Base-by-base conservation (phyloP, 53 echinoderm and acorn worm species). In the Astropecten irregularis region DNA sequence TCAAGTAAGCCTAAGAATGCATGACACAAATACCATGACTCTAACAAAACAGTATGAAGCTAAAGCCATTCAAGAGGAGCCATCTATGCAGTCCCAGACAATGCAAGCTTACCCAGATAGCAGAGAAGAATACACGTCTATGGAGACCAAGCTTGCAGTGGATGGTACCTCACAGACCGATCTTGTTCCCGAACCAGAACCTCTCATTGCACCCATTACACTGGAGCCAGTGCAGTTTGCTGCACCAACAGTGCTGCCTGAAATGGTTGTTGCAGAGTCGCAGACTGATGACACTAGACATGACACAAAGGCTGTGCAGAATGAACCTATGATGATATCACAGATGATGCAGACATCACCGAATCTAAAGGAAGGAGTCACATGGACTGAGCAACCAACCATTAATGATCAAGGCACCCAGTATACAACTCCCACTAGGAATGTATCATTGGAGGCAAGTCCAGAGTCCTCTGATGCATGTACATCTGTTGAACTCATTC, bases 401-500 rank as follows among this genome's bases (percentile, higher is more conserved):
- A 58, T 54, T 42, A 48, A 10, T 61, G 61, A 85, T 36, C 73
- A 73, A 73, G 85, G 32, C 34, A 73, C 74, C 49, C 54, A 66
- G 19, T 47, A 86, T 22, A 70, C 79, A 31, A 49, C 69, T 16
- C 48, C 52, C 20, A 14, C 32, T 37, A 26, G 25, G 6, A 38
- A 76, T 27, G 56, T 76, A 16, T 76, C 57, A 0, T 9, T 53
- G 57, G 56, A 76, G 56, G 57, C 39, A 39, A 57, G 26, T 18
- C 74, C 74, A 74, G 28, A 55, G 57, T 74, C 55, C 7, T 22
- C 39, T 26, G 74, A 74, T 74, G 74, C 57, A 31, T 74, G 25
- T 33, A 74, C 74, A 25, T 74, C 57, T 16, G 23, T 23, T 40
- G 57, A 74, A 4, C 16, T 57, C 19, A 44, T 57, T 9, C 38